Conservation (phyloP, 2,888 invertebrate genomes). For the Drosophila mimica region DNA sequence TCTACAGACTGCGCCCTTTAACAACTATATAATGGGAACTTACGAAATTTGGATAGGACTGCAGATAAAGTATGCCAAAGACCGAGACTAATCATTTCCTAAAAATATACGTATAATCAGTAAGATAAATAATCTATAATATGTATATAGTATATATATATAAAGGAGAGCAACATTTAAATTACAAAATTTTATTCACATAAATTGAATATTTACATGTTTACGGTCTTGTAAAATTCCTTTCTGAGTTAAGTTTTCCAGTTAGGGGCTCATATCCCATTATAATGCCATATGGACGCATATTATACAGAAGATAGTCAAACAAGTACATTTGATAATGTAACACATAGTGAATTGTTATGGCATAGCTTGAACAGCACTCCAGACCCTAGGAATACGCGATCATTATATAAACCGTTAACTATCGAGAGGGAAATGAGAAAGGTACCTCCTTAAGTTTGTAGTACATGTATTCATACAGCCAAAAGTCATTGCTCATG, state of each 20-base stretch:
- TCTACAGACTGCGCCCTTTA: conserved; percentile 94
- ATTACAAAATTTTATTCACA: background rate
- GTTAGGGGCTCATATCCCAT: conserved; percentile 7
- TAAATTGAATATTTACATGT: background rate
- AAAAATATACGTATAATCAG: background rate
- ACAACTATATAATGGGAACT: background rate
- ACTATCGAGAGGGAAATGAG: background rate
- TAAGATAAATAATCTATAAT: background rate
- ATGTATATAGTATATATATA: background rate
- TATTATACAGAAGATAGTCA: conserved; percentile 51
- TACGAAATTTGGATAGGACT: conserved; percentile 24
- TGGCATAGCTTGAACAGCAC: conserved; percentile 64
- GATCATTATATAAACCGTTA: background rate
- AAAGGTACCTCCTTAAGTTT: conserved; percentile 88
- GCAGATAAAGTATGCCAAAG: conserved; percentile 49
- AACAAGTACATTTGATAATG: conserved; percentile 56
- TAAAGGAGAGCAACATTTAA: background rate
- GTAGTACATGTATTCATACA: conserved; percentile 96
- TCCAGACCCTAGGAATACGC: conserved; percentile 36
- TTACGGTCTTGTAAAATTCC: background rate
- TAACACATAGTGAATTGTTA: conserved; percentile 52
- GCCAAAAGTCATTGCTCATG: conserved; percentile 93
- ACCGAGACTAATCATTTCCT: conserved; percentile 16
- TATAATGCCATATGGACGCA: conserved; percentile 54
- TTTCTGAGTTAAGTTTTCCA: background rate